Conservation (phyloP, 2,113 vertebrate genomes). For the Thamnaconus septentrionalis region DNA sequence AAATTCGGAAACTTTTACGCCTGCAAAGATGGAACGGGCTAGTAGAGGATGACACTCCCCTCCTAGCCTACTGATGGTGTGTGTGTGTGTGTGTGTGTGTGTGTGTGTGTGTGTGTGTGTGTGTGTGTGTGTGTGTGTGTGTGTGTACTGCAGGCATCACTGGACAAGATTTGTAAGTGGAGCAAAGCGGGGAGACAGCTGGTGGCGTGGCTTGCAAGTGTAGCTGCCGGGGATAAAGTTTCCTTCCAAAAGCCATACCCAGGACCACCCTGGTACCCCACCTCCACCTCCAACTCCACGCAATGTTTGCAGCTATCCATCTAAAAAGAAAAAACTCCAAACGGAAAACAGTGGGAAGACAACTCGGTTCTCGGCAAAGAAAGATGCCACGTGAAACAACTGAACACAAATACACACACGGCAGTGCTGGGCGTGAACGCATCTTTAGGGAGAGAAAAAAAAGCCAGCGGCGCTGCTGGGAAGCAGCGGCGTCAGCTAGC, state of each 20-base stretch:
- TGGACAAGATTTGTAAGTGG: slow-evolving; percentile 28
- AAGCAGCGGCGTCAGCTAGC: slow-evolving; percentile 31
- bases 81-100: slow-evolving; percentile 1
- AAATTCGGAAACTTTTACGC: slow-evolving; percentile 68
- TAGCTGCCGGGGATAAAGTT: slow-evolving; percentile 62
- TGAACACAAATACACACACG: slow-evolving; percentile 48
- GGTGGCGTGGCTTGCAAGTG: slow-evolving; percentile 62
- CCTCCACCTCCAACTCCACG: slow-evolving; percentile 11
- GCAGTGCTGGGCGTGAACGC: slow-evolving; percentile 58
- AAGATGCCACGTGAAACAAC: slow-evolving; percentile 61
- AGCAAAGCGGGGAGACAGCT: slow-evolving; percentile 59
- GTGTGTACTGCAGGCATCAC: slow-evolving; percentile 47
- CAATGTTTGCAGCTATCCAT: background rate
- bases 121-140: slow-evolving; percentile 23
- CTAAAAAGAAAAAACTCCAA: no score
- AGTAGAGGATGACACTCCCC: slow-evolving; percentile 61
- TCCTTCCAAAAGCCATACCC: slow-evolving; percentile 37
- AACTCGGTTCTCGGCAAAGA: background rate
- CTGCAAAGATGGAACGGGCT: slow-evolving; percentile 45
- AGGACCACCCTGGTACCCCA: slow-evolving; percentile 25
- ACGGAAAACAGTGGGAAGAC: background rate
- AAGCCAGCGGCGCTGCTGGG: background rate
- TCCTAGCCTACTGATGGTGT: background rate
- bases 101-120: background rate
- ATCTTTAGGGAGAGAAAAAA: background rate